Evolutionary conservation across 1,140 invertebrate genomes (phyloP).

Genomic region (Patella vulgata): DNA sequence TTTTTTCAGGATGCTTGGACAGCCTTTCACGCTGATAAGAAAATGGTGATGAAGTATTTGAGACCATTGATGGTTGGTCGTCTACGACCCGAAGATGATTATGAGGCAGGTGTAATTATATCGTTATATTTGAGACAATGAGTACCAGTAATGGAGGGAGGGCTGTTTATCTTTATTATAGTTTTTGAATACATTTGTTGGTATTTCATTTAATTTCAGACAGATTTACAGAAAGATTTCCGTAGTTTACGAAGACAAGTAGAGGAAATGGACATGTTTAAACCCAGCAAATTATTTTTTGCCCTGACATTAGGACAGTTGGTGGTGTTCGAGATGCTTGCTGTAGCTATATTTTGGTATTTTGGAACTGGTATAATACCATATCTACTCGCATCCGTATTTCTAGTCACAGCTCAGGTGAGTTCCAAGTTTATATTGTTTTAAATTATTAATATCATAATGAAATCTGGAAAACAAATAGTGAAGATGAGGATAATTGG

Average conservation of each 20-base stretch:
- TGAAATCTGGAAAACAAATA: no score
- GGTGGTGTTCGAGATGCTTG: constrained; percentile 55
- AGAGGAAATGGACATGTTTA: constrained; percentile 58
- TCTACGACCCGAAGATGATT: constrained; percentile 26
- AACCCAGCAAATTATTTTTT: constrained; percentile 56
- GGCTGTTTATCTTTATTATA: no score
- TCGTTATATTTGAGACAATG: background rate
- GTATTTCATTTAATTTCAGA: constrained; percentile 35
- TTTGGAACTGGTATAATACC: constrained; percentile 44
- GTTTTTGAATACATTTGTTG: no score
- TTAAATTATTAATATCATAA: no score
- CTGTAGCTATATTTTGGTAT: constrained; percentile 35
- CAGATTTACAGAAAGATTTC: constrained; percentile 56
- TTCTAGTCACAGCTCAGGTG: constrained; percentile 51
- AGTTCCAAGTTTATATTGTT: background rate
- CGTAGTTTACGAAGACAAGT: constrained; percentile 47
- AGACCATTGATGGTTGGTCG: constrained; percentile 51
- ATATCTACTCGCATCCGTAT: constrained; percentile 37
- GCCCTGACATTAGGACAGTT: constrained; percentile 53
- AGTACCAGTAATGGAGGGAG: no score
- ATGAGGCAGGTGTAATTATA: constrained; percentile 35
- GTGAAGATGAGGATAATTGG: no score
- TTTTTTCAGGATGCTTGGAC: constrained; percentile 60
- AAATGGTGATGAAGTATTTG: constrained; percentile 56
- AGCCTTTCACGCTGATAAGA: constrained; percentile 61